Base-by-base conservation (phyloP, 1,140 invertebrate species). In the Yoshiicerus persimilis region DNA sequence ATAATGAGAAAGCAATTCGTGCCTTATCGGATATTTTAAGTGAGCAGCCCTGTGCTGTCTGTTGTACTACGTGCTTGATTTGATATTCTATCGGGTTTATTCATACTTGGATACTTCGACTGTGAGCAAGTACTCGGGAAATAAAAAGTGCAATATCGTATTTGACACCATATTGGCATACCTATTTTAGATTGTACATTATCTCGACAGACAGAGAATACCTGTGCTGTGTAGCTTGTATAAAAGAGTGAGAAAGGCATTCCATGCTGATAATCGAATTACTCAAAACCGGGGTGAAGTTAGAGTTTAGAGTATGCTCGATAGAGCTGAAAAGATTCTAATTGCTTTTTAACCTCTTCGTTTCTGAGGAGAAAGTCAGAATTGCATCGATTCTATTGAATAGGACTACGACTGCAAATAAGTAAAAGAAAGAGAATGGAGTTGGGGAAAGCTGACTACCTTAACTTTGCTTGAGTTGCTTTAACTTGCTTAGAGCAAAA, bases 251-350 rank as follows among this genome's bases (percentile, higher is more conserved):
- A 56, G 47, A n/a, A 1, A 56, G 20, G 64, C 10, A 77, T 77
- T 77, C 16, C 70, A 13, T 77, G 16, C 70, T 30, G 27, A 77
- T 77, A 77, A 77, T 77, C 70, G 70, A 77, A 77, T 77, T 77
- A 77, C 70, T 77, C 70, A 77, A 77, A 77, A 77, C 34, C 70
- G 27, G 70, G 30, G 70, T 77, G 70, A 77, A 77, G 9, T 34
- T 77, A 4, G 70, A 77, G 27, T 77, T 77, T 77, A 77, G 70
- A 32, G 70, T 77, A 77, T 77, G 70, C 70, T 77, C 32, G 70
- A 34, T 77, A 30, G 70, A 77, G 70, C 32, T 77, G 70, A 77
- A 77, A 77, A 77, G 70, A 77, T 77, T 77, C 70, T 77, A 77
- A 77, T 77, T 77, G 70, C 70, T 77, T 36, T 77, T 77, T 77